phyloP scores from a whole-genome alignment of 2,888 invertebrate genomes.

The Cremastinae sp. region DNA sequence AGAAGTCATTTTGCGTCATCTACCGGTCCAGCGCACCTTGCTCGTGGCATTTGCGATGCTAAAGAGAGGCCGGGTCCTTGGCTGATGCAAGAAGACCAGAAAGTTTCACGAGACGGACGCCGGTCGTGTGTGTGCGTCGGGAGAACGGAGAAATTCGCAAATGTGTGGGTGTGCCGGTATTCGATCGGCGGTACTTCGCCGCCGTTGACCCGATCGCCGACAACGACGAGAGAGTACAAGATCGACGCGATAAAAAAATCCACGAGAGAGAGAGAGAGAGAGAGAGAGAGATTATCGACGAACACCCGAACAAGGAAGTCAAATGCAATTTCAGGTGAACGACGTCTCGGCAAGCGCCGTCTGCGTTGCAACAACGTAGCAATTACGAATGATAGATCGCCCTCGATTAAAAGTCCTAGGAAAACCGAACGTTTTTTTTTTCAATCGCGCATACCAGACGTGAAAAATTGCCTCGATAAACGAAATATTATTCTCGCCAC shows the following conservation, averaged over 20 bases:
- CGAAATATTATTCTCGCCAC: too few relatives aligned
- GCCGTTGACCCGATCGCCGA: conserved; percentile 35
- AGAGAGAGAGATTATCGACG: background rate
- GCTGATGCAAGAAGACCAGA: conserved; percentile 78
- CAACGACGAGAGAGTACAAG: background rate
- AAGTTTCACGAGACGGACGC: conserved; percentile 73
- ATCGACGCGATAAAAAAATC: background rate
- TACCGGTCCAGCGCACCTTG: conserved; percentile 76
- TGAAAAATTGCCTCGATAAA: too few relatives aligned
- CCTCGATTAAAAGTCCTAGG: too few relatives aligned
- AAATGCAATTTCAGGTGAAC: conserved; percentile 24
- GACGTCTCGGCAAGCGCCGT: background rate
- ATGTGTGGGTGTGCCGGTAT: conserved; percentile 8
- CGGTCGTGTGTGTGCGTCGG: background rate
- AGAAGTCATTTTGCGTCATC: conserved; percentile 77
- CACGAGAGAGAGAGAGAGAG: background rate
- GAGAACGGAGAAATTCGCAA: conserved; percentile 32
- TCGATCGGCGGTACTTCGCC: background rate
- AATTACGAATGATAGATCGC: conserved; percentile 7
- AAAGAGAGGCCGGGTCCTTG: conserved; percentile 74
- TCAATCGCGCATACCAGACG: conserved; percentile 16
- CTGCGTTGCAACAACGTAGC: background rate
- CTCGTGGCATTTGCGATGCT: conserved; percentile 70
- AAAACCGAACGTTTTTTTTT: background rate
- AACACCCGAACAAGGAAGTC: conserved; percentile 23